A percentile compares a stretch with the other conserved stretches of the same genome.
Conservation (phyloP, 2,888 invertebrate genomes). For the Ariolimax columbianus region DNA sequence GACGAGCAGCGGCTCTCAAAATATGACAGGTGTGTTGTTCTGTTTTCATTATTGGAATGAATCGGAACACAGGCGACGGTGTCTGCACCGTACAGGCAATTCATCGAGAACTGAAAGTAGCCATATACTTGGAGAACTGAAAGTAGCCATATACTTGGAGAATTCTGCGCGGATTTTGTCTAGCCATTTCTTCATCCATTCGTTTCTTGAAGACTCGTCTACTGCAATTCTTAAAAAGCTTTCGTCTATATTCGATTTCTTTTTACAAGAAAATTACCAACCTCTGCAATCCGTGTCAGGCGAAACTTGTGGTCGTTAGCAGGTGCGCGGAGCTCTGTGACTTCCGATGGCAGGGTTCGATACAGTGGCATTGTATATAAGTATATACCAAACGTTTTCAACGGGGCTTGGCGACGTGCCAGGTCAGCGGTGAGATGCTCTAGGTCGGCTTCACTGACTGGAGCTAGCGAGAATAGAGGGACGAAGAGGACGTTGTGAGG, state of each 20-base stretch:
- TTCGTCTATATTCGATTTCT: background rate
- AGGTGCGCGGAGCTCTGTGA: background rate
- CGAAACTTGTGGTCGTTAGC: background rate
- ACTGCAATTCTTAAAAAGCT: background rate
- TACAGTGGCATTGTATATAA: background rate
- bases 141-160: too few species aligned
- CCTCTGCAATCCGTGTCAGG: background rate
- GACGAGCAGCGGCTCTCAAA: background rate
- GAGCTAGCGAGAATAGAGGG: too few species aligned
- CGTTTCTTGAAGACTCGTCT: background rate
- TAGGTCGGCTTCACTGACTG: too few species aligned
- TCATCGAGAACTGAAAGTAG: too few species aligned
- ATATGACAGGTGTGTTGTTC: background rate
- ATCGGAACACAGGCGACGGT: too few species aligned
- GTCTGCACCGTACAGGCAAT: background rate
- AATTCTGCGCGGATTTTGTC: background rate
- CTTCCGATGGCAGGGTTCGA: background rate
- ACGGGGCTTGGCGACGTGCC: too few species aligned
- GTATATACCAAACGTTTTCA: too few species aligned
- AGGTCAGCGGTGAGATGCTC: too few species aligned
- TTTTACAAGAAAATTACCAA: background rate
- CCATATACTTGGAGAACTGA: too few species aligned
- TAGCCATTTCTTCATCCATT: background rate
- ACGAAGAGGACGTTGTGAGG: too few species aligned
- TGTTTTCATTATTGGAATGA: too few species aligned